Base-by-base conservation (phyloP, 2,888 invertebrate species). In the Petrolisthes cinctipes region DNA sequence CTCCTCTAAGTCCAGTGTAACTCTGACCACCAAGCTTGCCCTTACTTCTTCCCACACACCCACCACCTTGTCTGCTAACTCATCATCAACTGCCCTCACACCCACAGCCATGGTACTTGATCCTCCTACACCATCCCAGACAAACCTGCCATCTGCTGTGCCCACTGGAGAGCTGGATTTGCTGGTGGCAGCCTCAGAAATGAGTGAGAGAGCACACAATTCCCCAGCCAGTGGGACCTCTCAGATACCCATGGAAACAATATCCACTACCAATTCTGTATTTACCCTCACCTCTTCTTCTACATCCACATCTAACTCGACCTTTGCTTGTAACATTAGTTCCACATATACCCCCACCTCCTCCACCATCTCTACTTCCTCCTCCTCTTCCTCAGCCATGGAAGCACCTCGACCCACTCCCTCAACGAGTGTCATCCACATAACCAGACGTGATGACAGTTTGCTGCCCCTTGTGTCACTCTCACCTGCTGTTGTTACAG, bases 181-280 rank as follows among this genome's bases (percentile, higher is more conserved):
- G n/a, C 54, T 88, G 11, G 87, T 88, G n/a, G 87, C 87, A 54
- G 87, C 87, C 11, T 88, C 87, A n/a, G 87, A 88, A 57, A 88
- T 88, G 84, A 88, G 87, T 61, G 87, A 88, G 75, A 80, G 87
- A 20, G 87, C 81, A 20, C 73, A 54, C 14, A 81, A 86, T 78
- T 37, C 78, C 37, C 23, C 53, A 23, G 57, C 78, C 6, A 37
- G 37, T 37, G 37, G 37, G 37, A 37, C 37, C 66, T 78, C 68
- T 54, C 66, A 51, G 54, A 83, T 17, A 11, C 51, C 4, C 68
- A 73, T 83, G 53, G 53, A 9, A 54, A 51, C 51, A 78, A 53
- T 53, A 53, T 37, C 37, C 53, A 78, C n/a, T 17, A n/a, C 53
- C 9, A 53, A 53, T 6, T 53, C 14, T 17, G 6, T 54, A 53